Base-by-base conservation (phyloP, 2,113 vertebrate genomes). In the Atlantisia rogersi region DNA sequence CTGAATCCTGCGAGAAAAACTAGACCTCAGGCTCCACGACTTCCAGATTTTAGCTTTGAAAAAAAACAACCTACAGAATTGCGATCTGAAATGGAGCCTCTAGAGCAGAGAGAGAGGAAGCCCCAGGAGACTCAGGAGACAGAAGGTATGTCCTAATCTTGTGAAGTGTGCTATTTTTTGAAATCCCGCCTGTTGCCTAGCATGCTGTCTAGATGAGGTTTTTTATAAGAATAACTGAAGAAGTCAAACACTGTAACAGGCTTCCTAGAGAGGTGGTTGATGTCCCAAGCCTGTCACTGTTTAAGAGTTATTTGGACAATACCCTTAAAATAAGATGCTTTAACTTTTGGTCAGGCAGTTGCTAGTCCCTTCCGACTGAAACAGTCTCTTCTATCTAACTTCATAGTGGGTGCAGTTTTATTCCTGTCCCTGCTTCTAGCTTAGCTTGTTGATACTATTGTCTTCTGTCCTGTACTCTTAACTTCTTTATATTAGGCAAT, bases 1-100 rank as follows among this genome's bases (percentile, higher is more conserved):
- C 97, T 99, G 97, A 99, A 99, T 98, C 99, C 99, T 96, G 99
- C 99, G 75, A 98, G 99, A 96, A 99, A 99, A 98, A 99, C 98
- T 14, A 98, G 99, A 87, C 99, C 99, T 42, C 99, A 98, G 94
- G 99, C 99, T 70, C 99, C 99, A 68, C 97, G 98, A 75, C 98
- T 99, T 88, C 98, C 98, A 29, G 99, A 99, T 73, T 98, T 98
- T 90, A 97, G 95, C 28, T 98, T 98, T 81, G 99, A 99, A 88
- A 97, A 88, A 88, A 99, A 95, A 67, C 95, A 59, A 46, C 48
- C 91, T 53, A 21, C 96, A 14, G 98, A 98, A 70, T 35, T 81
- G 9, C 85, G 26, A 13, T 97, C 96, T 56, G 97, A 97, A 28
- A 63, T 89, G 42, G 52, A 70, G 52, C 42, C 94, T 37, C 59